phyloP scores from a whole-genome alignment of 2,888 invertebrate species.

The Mamestra brassicae region DNA sequence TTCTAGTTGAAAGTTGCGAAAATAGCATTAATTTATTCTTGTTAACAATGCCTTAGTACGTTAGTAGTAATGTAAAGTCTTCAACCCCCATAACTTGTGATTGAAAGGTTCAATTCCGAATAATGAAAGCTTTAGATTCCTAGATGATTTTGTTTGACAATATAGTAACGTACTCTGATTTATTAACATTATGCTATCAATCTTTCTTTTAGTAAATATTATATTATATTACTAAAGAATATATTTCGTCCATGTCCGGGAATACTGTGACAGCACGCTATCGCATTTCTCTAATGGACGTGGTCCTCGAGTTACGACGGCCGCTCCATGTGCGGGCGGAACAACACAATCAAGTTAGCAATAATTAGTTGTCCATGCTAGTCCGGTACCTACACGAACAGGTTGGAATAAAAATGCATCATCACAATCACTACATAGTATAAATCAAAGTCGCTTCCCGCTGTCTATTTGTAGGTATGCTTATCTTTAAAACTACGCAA shows the following conservation, averaged over 20 bases:
- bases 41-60: no score
- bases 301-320: slow-evolving; percentile 15
- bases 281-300: slow-evolving; percentile 48
- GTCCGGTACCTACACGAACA: neutral
- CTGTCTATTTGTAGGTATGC: no score
- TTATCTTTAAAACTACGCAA: no score
- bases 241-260: slow-evolving; percentile 6
- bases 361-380: neutral
- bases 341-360: neutral
- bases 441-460: no score
- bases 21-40: no score
- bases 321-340: neutral
- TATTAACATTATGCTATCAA: slow-evolving; percentile 15
- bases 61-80: no score
- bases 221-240: neutral
- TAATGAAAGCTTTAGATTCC: neutral
- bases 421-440: no score
- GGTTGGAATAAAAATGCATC: no score
- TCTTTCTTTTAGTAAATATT: slow-evolving; percentile 24
- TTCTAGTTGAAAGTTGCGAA: no score
- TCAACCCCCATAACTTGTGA: neutral
- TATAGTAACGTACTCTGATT: neutral
- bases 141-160: neutral
- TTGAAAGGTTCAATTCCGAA: no score
- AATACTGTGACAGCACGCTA: slow-evolving; percentile 17